Conservation (phyloP, 2,797 vertebrate species). For the Delichon dasypus region DNA sequence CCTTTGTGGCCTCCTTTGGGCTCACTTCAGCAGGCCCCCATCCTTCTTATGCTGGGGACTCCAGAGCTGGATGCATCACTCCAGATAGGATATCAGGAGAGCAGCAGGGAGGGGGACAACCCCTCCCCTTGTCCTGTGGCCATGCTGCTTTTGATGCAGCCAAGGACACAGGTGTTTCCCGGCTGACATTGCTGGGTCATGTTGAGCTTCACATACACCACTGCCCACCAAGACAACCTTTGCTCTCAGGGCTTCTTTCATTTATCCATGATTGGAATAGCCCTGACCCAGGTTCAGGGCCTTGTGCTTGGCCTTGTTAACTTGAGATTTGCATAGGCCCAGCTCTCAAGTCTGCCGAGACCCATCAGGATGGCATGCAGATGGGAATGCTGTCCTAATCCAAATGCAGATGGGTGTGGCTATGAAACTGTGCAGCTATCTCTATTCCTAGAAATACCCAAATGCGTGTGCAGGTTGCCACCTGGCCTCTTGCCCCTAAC, state of each 20-base stretch:
- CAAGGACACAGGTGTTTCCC: not conserved
- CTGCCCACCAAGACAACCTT: not conserved
- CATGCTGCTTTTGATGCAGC: not conserved
- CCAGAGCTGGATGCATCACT: not conserved
- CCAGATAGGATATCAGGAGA: not conserved
- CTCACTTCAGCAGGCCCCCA: not conserved
- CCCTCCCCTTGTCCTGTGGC: not conserved
- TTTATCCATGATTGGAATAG: not conserved
- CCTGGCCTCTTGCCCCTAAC: not conserved
- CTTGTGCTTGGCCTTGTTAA: not conserved
- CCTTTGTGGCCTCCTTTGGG: not conserved
- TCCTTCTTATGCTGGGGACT: not conserved
- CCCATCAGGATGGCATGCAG: fast-evolving
- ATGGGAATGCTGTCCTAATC: not conserved
- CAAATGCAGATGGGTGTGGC: not conserved
- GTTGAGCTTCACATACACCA: not conserved
- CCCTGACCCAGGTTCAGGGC: not conserved
- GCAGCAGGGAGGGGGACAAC: not conserved
- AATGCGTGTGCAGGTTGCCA: fast-evolving
- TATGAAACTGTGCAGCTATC: not conserved
- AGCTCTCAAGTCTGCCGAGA: not conserved
- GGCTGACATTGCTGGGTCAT: not conserved
- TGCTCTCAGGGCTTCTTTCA: not conserved
- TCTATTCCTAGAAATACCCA: not conserved
- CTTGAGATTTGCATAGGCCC: not conserved